Percentiles rank a stretch among this genome's conserved stretches.
phyloP scores from a whole-genome alignment of 2,888 invertebrate species.

The Barypeithes pellucidus region DNA sequence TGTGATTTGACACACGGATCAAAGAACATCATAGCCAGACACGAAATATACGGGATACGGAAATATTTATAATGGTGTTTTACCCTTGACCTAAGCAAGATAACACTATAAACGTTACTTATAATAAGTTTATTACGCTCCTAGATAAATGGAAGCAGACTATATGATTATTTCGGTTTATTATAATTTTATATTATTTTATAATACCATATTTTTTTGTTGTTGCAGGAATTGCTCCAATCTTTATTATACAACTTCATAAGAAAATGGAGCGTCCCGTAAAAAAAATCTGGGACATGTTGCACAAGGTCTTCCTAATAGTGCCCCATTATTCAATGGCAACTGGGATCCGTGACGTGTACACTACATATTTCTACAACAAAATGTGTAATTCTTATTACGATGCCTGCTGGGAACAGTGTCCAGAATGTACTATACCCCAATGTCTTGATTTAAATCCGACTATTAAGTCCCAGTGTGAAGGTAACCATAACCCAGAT shows the following conservation, averaged over 20 bases:
- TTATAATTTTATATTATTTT: no score
- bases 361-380: conserved; percentile 58
- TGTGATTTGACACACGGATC: no score
- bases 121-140: no score
- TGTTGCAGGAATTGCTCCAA: conserved; percentile 79
- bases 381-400: conserved; percentile 57
- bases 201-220: no score
- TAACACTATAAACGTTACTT: no score
- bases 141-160: no score
- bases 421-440: conserved; percentile 47
- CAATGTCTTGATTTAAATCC: conserved; percentile 50
- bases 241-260: conserved; percentile 81
- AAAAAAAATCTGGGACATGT: conserved; percentile 73
- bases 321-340: conserved; percentile 82
- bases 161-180: no score
- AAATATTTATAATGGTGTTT: no score
- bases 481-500: no score
- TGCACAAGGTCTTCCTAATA: conserved; percentile 80
- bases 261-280: conserved; percentile 76
- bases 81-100: no score
- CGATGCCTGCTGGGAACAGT: conserved; percentile 37
- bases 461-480: conserved; percentile 25
- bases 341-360: conserved; percentile 69
- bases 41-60: no score
- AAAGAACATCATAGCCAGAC: no score